Evolutionary conservation across 2,113 vertebrate species (phyloP).

Genomic region (Tauraco erythrolophus): DNA sequence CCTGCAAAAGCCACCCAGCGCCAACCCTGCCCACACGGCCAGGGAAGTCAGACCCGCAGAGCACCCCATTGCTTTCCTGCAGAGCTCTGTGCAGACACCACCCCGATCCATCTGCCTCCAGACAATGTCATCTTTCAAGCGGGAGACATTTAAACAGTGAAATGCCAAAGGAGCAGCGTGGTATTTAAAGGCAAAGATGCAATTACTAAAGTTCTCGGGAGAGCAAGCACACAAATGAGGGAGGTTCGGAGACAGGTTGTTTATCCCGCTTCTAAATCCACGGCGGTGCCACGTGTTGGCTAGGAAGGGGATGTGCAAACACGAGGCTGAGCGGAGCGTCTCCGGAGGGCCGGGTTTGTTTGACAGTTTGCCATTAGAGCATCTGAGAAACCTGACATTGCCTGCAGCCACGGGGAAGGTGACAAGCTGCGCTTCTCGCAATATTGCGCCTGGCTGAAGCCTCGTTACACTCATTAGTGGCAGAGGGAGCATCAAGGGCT

Average conservation of each 20-base stretch:
- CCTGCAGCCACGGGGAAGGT: background rate
- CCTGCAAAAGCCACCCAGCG: background rate
- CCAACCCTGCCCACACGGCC: rapidly evolving
- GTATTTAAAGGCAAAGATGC: slow-evolving; percentile 61
- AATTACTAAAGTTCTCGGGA: slow-evolving; percentile 36
- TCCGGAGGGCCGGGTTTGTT: background rate
- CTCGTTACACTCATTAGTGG: background rate
- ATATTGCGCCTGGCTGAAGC: background rate
- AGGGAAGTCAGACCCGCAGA: background rate
- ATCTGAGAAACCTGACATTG: slow-evolving; percentile 3
- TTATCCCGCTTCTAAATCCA: slow-evolving; percentile 11
- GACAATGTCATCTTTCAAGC: slow-evolving; percentile 30
- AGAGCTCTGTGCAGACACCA: background rate
- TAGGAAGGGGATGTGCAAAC: background rate
- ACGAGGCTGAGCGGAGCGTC: background rate
- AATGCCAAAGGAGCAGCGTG: slow-evolving; percentile 57
- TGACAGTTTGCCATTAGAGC: slow-evolving; percentile 38
- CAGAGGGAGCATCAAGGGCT: background rate
- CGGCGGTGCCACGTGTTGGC: background rate
- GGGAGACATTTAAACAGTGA: slow-evolving; percentile 58
- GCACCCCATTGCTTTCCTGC: background rate
- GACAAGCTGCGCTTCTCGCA: background rate
- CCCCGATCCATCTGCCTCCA: background rate
- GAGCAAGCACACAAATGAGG: slow-evolving; percentile 46
- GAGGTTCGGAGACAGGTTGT: background rate